A percentile compares a stretch with the other conserved stretches of the same genome.
phyloP scores from a whole-genome alignment of 2,888 invertebrate species.

The Bugulina stolonifera region DNA sequence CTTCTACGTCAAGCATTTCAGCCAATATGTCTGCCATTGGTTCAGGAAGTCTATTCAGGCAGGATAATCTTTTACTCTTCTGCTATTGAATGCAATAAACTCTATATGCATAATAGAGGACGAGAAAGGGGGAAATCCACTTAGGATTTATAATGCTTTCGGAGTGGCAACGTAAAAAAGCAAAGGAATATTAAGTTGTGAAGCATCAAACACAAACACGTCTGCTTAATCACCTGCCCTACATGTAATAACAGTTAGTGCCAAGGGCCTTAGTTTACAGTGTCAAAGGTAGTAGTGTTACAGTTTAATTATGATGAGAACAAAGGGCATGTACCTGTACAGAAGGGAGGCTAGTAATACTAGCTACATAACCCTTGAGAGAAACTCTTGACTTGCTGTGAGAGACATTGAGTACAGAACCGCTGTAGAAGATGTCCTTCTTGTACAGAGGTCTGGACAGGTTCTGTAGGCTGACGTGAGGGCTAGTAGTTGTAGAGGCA shows the following conservation, averaged over 20 bases:
- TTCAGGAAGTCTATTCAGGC: slow-evolving; percentile 43
- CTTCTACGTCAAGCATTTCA: slow-evolving; percentile 83
- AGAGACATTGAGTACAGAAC: slow-evolving; percentile 81
- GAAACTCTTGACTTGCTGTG: slow-evolving; percentile 83
- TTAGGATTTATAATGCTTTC: too few relatives aligned
- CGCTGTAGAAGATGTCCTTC: slow-evolving; percentile 95
- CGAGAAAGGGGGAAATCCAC: too few relatives aligned
- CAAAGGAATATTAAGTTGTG: too few relatives aligned
- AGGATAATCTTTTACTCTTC: slow-evolving; percentile 23
- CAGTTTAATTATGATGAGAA: too few relatives aligned
- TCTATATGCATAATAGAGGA: too few relatives aligned
- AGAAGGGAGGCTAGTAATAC: slow-evolving; percentile 75
- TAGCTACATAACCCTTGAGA: slow-evolving; percentile 80
- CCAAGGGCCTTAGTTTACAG: too few relatives aligned
- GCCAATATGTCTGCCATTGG: slow-evolving; percentile 57
- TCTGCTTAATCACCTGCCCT: too few relatives aligned
- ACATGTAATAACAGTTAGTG: too few relatives aligned
- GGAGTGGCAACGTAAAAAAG: too few relatives aligned
- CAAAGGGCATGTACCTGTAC: background rate
- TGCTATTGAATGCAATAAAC: too few relatives aligned
- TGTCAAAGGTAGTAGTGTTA: too few relatives aligned
- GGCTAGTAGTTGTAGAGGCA: background rate
- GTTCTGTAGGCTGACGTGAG: background rate
- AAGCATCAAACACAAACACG: too few relatives aligned
- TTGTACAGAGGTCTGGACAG: slow-evolving; percentile 73